Evolutionary conservation across 64 coral and sea anemone genomes (phyloP).

Genomic region (Stichodactyla mertensii): DNA sequence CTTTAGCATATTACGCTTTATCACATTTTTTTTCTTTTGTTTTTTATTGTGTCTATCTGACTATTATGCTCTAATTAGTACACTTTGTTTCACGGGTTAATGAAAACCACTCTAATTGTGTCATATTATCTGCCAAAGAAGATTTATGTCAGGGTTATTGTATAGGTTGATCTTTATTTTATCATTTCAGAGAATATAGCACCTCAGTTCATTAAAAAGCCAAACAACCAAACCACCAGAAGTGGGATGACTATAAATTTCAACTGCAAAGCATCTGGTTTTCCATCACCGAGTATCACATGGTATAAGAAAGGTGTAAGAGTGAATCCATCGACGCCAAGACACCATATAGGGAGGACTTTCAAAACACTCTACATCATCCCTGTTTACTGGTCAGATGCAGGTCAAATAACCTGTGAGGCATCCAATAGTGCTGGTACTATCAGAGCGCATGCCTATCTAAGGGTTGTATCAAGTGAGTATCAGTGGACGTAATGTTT

Average conservation of each 20-base stretch:
- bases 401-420: constrained; percentile 43
- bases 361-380: constrained; percentile 22
- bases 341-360: background rate
- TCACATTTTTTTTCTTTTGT: too few species aligned
- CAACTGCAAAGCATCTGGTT: constrained; percentile 18
- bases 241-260: background rate
- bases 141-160: too few species aligned
- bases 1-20: too few species aligned
- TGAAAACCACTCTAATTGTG: too few species aligned
- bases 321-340: background rate
- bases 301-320: constrained; percentile 31
- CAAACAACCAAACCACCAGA: constrained; percentile 17
- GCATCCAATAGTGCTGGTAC: constrained; percentile 44
- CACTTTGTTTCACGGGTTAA: too few species aligned
- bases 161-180: background rate
- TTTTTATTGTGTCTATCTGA: too few species aligned
- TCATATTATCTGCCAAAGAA: too few species aligned
- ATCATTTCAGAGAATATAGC: background rate
- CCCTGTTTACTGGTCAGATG: constrained; percentile 22
- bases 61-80: too few species aligned
- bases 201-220: constrained; percentile 8
- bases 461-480: constrained; percentile 46
- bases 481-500: background rate
- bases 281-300: constrained; percentile 7
- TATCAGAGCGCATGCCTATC: constrained; percentile 49